Conservation (phyloP, 2,113 vertebrate species). For the Pedetes capensis region DNA sequence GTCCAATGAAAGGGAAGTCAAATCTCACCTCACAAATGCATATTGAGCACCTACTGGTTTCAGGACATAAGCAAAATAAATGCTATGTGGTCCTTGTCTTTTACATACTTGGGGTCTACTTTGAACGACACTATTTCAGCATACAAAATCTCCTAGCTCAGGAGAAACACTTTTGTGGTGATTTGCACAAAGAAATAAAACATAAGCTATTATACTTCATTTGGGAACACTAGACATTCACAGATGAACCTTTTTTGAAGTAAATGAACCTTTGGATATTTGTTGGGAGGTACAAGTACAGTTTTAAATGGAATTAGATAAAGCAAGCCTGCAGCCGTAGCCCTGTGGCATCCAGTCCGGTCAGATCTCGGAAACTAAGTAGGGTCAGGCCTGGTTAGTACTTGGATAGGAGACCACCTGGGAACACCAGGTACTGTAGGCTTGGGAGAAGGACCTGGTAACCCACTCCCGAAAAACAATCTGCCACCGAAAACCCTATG, state of each 20-base stretch:
- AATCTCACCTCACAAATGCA: not conserved
- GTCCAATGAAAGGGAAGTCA: slow-evolving; percentile 45
- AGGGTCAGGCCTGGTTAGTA: no score
- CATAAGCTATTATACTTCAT: not conserved
- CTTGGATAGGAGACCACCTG: no score
- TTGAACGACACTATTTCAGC: slow-evolving; percentile 18
- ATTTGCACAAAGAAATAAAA: slow-evolving; percentile 2
- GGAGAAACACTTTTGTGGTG: not conserved
- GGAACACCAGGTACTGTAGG: no score
- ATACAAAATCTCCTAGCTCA: not conserved
- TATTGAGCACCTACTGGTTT: not conserved
- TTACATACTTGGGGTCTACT: not conserved
- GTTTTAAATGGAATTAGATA: not conserved
- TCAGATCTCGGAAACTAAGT: no score
- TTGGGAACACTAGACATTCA: not conserved
- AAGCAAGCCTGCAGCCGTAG: no score
- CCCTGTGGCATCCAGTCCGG: no score
- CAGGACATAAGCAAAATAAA: not conserved
- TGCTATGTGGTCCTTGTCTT: not conserved
- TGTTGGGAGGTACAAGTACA: no score
- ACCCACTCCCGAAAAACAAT: no score
- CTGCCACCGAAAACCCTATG: no score
- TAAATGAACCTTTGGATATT: not conserved
- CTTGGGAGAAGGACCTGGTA: no score
- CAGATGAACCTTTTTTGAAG: not conserved